Percentiles rank a stretch among this genome's conserved stretches.
Evolutionary conservation across 2,888 invertebrate genomes (phyloP).

Genomic region (Phyto melanocephala): DNA sequence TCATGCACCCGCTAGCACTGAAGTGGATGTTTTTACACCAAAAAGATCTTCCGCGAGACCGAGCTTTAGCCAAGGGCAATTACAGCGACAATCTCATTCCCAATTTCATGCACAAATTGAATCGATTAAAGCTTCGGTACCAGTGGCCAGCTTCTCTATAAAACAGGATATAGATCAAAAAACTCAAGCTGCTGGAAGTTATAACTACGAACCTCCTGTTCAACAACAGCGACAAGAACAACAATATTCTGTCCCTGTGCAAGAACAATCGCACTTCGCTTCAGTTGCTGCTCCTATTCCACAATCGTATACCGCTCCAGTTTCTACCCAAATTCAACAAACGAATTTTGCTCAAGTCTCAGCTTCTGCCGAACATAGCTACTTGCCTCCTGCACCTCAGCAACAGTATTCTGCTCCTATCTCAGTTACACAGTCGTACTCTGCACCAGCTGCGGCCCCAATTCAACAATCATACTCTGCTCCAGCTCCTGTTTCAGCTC

Average conservation of each 20-base stretch:
- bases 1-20: conserved; percentile 46
- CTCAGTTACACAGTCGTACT: neutral
- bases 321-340: conserved; percentile 2
- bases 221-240: conserved; percentile 41
- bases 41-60: neutral
- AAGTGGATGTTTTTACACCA: conserved; percentile 38
- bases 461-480: conserved; percentile 14
- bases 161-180: conserved; percentile 43
- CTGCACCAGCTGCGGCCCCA: neutral
- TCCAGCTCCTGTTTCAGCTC: conserved; percentile 67
- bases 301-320: conserved; percentile 41
- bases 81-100: conserved; percentile 25
- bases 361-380: conserved; percentile 4
- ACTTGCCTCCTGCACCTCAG: conserved; percentile 25
- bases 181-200: conserved; percentile 12
- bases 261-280: conserved; percentile 42
- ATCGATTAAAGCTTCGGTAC: conserved; percentile 70
- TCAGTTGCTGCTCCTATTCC: conserved; percentile 32
- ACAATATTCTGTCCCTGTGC: conserved; percentile 7
- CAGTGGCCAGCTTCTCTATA: conserved; percentile 71
- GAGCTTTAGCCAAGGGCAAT: conserved; percentile 19
- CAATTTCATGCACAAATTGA: conserved; percentile 64
- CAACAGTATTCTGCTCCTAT: conserved; percentile 33
- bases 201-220: conserved; percentile 37
- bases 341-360: conserved; percentile 11